Evolutionary conservation across 2,888 invertebrate genomes (phyloP).

Genomic region (Mesorhabditis spiculigera): DNA sequence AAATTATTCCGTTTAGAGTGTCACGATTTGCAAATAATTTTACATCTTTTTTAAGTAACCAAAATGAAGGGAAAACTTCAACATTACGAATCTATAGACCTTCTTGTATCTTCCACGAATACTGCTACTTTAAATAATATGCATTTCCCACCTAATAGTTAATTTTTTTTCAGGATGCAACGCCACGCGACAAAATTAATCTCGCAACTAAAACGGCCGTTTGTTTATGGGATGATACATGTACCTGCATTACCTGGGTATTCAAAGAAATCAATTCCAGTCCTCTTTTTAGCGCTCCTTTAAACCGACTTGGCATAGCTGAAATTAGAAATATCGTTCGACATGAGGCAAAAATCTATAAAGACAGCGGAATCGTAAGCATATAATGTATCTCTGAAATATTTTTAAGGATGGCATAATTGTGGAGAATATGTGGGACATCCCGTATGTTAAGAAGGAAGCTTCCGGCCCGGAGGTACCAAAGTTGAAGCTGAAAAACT

Average conservation of each 20-base stretch:
- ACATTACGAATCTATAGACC: too few relatives aligned
- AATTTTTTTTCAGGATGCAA: not conserved
- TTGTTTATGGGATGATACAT: slow-evolving; percentile 53
- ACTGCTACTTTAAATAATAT: too few relatives aligned
- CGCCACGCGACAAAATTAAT: not conserved
- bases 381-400: slow-evolving; percentile 15
- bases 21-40: too few relatives aligned
- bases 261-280: slow-evolving; percentile 2
- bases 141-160: too few relatives aligned
- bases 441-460: slow-evolving; percentile 38
- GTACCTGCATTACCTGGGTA: slow-evolving; percentile 42
- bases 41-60: too few relatives aligned
- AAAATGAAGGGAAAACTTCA: too few relatives aligned
- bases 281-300: slow-evolving; percentile 39
- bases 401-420: slow-evolving; percentile 48
- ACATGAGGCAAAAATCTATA: slow-evolving; percentile 41
- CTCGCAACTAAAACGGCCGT: slow-evolving; percentile 21
- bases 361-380: slow-evolving; percentile 26
- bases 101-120: too few relatives aligned
- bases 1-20: too few relatives aligned
- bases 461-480: slow-evolving; percentile 70
- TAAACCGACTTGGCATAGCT: slow-evolving; percentile 22
- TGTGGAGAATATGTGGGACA: slow-evolving; percentile 54
- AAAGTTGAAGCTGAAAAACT: slow-evolving; percentile 59
- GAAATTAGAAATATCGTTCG: slow-evolving; percentile 37